These are phyloP conservation scores for Sporophila hypoxantha DNA, from an alignment of 2,113 vertebrate species.

Conservation along the genomic window DNA sequence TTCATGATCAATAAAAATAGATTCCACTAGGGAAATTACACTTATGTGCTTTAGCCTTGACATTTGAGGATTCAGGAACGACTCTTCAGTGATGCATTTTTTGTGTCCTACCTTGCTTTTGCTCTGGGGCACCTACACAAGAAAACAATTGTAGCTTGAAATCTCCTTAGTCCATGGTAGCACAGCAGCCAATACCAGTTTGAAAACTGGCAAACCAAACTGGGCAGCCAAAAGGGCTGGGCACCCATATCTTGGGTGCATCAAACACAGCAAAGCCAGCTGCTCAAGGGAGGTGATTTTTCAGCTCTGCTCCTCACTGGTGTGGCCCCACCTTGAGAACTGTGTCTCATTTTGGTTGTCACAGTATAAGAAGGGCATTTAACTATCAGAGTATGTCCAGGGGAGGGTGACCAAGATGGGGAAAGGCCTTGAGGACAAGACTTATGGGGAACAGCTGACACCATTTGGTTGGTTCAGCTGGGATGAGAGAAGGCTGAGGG, in stretches of 20 bases:
- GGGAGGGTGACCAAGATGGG: neutral
- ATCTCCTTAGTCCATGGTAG: neutral
- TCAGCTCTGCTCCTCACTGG: accelerated
- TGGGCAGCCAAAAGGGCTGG: neutral
- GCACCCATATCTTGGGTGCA: neutral
- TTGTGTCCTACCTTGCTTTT: neutral
- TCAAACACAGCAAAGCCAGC: neutral
- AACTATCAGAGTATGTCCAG: too few species aligned
- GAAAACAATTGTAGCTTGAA: neutral
- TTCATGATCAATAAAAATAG: neutral
- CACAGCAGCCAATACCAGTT: neutral
- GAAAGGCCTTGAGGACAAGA: neutral
- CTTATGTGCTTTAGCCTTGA: neutral
- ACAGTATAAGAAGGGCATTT: neutral
- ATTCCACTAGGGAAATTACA: neutral
- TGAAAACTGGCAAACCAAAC: neutral
- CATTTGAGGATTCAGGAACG: neutral
- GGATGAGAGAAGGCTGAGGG: neutral
- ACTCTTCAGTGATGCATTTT: neutral
- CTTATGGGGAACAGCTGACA: neutral
- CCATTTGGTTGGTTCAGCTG: neutral
- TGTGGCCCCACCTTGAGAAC: neutral
- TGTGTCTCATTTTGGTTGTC: neutral
- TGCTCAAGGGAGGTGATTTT: neutral
- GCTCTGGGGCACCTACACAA: neutral